Percentiles rank a stretch among this genome's conserved stretches.
These are phyloP conservation scores for Catocala fraxini DNA, from an alignment of 2,888 invertebrate species.

Conservation along the genomic window DNA sequence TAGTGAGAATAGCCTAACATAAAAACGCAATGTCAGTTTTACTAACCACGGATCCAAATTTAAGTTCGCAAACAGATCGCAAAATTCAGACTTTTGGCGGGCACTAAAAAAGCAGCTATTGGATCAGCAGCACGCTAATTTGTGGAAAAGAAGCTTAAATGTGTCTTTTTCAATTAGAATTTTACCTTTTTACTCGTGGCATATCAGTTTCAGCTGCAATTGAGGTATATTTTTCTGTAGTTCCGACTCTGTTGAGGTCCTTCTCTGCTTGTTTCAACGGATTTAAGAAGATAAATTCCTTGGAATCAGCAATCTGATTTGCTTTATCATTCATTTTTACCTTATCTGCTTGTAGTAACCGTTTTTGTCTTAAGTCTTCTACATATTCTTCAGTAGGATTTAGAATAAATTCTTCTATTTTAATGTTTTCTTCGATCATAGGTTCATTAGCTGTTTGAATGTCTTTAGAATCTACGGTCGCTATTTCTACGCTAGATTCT, in stretches of 20 bases:
- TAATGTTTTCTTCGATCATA: background rate
- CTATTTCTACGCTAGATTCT: too few species aligned
- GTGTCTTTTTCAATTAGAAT: too few species aligned
- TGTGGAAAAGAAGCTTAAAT: too few species aligned
- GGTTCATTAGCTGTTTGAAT: too few species aligned
- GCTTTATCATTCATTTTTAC: constrained; percentile 7
- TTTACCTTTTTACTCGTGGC: constrained; percentile 48
- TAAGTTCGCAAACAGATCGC: too few species aligned
- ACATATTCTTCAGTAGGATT: background rate
- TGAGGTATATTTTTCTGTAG: constrained; percentile 12
- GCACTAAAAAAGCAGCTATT: too few species aligned
- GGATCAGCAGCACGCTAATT: too few species aligned
- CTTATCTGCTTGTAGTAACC: background rate
- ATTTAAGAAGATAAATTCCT: constrained; percentile 56
- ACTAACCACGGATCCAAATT: too few species aligned
- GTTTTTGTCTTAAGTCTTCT: background rate
- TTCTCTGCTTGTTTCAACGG: constrained; percentile 12
- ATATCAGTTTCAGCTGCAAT: constrained; percentile 27
- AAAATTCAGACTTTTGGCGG: too few species aligned
- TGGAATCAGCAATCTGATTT: constrained; percentile 26
- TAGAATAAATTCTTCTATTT: background rate
- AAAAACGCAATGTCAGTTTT: too few species aligned
- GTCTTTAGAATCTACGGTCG: too few species aligned
- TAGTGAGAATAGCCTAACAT: too few species aligned
- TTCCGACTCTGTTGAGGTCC: constrained; percentile 5